Conservation (phyloP, 2,113 vertebrate genomes). For the Sinocyclocheilus anophthalmus region DNA sequence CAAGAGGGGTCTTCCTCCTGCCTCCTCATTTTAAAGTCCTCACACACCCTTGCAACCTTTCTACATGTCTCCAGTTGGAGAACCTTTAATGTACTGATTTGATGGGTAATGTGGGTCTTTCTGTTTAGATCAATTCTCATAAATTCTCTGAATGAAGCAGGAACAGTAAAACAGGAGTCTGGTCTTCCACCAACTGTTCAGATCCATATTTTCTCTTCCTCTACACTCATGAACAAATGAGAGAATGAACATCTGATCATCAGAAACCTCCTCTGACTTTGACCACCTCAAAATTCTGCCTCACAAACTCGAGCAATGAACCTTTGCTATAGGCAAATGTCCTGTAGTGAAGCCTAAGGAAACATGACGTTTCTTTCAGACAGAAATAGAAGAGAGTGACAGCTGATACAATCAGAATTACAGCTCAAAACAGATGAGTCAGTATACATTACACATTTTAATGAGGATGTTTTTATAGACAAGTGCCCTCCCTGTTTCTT, state of each 20-base stretch:
- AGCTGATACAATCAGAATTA: not conserved
- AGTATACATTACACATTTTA: not conserved
- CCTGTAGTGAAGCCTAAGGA: not conserved
- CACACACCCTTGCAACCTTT: not conserved
- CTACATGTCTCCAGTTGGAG: not conserved
- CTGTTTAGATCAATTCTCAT: constrained; percentile 11
- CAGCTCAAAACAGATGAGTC: not conserved
- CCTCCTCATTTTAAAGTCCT: not conserved
- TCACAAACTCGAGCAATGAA: constrained; percentile 34
- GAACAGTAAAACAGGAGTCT: not conserved
- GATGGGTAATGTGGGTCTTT: not conserved
- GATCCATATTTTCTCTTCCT: constrained; percentile 1
- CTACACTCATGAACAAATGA: not conserved
- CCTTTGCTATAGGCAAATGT: constrained; percentile 11
- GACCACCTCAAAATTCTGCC: constrained; percentile 20
- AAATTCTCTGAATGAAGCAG: not conserved
- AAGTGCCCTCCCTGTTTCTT: not conserved
- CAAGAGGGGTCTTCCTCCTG: not conserved
- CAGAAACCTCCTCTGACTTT: not conserved
- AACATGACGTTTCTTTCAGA: not conserved
- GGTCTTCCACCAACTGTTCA: constrained; percentile 30
- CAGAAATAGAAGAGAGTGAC: not conserved
- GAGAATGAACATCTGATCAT: constrained; percentile 24
- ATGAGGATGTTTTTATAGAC: not conserved
- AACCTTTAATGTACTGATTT: not conserved